Evolutionary conservation across 2,113 vertebrate genomes (phyloP), one percentile per base, ranked within the genome.

Genomic region (Bujurquina vittata): DNA sequence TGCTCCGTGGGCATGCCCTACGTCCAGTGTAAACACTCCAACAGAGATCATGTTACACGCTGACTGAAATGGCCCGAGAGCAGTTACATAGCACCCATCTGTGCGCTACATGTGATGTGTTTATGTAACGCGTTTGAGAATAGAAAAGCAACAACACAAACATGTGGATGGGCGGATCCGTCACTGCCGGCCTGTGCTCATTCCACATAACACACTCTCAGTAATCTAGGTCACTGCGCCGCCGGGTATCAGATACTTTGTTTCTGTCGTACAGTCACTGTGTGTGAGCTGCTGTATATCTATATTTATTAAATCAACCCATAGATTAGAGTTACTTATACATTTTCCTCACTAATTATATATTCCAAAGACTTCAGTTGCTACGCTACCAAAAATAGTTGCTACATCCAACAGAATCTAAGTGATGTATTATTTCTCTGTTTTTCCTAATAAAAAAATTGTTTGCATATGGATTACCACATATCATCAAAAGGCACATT

Each of bases 51-150:
- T 58, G 5, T 88, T 88, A 90, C 87, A 80, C 75, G 33, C 55
- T 5, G 46, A 29, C 77, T 8, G 65, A 23, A 22, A 65, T 52
- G 2, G 49, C 43, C 58, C 10, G 72, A 43, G 3, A 60, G 75
- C 74, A 3, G 87, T 90, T 88, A 91, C 87, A 75, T 75, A n/a
- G 86, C 79, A 26, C 58, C 14, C 89, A 74, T 83, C 80, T 74
- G 90, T 74, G 86, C 31, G 54, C 77, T 76, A 60, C 91, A 92
- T 91, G 92, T 93, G 93, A 90, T 58, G 80, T 58, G 18, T 87
- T 93, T 93, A 94, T 77, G 90, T 91, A 93, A 92, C 17, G 33
- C 7, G 77, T 77, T 49, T 80, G 81, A 75, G 58, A 18, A 75
- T 18, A 52, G 72, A 59, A 5, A 6, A 33, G 77, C 60, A 75